Evolutionary conservation across 2,113 vertebrate species (phyloP).

Genomic region (Harpagus bidentatus): DNA sequence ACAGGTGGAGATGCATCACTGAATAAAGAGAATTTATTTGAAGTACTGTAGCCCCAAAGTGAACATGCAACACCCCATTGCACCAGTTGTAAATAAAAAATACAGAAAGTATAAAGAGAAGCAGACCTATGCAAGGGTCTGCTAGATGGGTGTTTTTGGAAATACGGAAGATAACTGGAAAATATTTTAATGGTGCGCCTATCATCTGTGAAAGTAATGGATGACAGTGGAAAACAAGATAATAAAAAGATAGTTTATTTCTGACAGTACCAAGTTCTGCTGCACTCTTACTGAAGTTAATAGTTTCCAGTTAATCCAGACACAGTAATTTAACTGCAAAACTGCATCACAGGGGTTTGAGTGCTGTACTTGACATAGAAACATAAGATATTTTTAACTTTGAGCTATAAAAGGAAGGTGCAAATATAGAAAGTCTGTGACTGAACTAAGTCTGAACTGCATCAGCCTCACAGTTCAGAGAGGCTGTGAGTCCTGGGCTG

Average conservation of each 20-base stretch:
- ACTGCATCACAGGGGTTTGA: not conserved
- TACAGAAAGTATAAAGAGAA: not conserved
- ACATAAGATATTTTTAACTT: constrained; percentile 43
- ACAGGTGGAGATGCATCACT: not conserved
- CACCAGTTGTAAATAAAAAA: not conserved
- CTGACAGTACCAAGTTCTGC: not conserved
- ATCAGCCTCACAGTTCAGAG: not conserved
- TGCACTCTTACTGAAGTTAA: not conserved
- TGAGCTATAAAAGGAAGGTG: constrained; percentile 37
- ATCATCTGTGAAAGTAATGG: not conserved
- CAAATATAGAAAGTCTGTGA: constrained; percentile 29
- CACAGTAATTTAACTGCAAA: not conserved
- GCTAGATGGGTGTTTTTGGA: not conserved
- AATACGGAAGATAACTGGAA: not conserved
- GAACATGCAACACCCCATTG: not conserved
- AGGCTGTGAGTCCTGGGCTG: not conserved
- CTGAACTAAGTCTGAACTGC: constrained; percentile 9
- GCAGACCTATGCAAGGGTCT: not conserved
- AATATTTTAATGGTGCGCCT: not conserved
- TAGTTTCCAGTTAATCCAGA: not conserved
- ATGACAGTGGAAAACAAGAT: not conserved
- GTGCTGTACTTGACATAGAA: constrained; percentile 17
- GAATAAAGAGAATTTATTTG: not conserved
- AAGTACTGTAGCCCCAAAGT: not conserved
- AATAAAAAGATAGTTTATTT: constrained; percentile 10